Base-by-base conservation (phyloP, 2,113 vertebrate genomes). In the Sinocyclocheilus grahami region DNA sequence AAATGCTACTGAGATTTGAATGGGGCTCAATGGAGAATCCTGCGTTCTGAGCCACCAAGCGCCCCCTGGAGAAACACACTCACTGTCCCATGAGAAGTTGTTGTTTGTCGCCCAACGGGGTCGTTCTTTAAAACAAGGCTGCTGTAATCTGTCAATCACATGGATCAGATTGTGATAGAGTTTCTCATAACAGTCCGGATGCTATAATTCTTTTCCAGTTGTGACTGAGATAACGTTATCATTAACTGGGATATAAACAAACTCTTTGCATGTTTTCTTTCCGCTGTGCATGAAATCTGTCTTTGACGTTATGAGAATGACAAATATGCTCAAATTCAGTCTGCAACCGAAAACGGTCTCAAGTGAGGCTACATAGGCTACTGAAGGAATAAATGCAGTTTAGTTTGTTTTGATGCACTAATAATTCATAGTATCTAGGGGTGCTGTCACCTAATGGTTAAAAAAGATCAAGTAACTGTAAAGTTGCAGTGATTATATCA, bases 41-140 rank as follows among this genome's bases (percentile, higher is more conserved):
- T 2, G 9, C 13, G 5, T 53, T 53, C 2, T 30, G 62, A 67
- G 62, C 81, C 81, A 71, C 46, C 4, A 82, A 33, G 18, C 81
- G 63, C 63, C 81, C 42, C 16, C 81, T 82, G 27, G 42, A 48
- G 46, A 24, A 82, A 51, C 0, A 12, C 1, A 46, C 4, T 24
- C 27, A 16, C 8, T 62, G 16, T 22, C 20, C 1, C 7, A 9
- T 18, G 5, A 0, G 2, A 39, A 22, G 46, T 4, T 20, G n/a
- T 6, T 33, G 30, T 27, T 82, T 82, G 13, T 7, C 5, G 4
- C 11, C 4, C n/a, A 48, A 65, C 16, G 13, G 4, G 24, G 14
- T 67, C 39, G 14, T 65, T 82, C 62, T 67, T 48, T 67, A 22
- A 82, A 51, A 69, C 9, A 82, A 69, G 9, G 24, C 9, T 82